These are phyloP conservation scores for Lasioglossum pauxillum DNA, from an alignment of 2,888 invertebrate genomes.

Conservation along the genomic window DNA sequence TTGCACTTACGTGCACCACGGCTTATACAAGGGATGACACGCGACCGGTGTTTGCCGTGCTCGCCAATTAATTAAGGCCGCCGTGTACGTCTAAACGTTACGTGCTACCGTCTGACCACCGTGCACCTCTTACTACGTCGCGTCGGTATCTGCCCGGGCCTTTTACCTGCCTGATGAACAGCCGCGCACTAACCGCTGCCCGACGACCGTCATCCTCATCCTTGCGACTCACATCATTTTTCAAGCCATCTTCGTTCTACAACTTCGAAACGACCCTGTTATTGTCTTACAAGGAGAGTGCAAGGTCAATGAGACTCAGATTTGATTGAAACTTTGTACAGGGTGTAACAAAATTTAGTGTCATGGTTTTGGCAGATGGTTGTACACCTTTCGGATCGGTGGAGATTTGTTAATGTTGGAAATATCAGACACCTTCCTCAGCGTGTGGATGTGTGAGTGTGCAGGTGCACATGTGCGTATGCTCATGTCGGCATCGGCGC, in stretches of 20 bases:
- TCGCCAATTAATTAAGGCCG: slow-evolving; percentile 61
- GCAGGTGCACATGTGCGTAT: too few species aligned
- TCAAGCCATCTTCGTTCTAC: not conserved
- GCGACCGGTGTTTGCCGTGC: slow-evolving; percentile 60
- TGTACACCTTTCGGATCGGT: too few species aligned
- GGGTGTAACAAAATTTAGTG: too few species aligned
- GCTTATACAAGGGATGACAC: slow-evolving; percentile 60
- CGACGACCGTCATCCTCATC: not conserved
- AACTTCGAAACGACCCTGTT: not conserved
- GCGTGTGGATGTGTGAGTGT: too few species aligned
- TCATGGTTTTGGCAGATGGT: too few species aligned
- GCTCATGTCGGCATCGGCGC: too few species aligned
- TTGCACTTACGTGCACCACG: slow-evolving; percentile 62
- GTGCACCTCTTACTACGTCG: slow-evolving; percentile 17
- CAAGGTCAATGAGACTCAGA: too few species aligned
- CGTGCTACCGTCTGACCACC: slow-evolving; percentile 27
- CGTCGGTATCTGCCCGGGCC: slow-evolving; percentile 32
- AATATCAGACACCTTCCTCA: too few species aligned
- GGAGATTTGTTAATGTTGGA: too few species aligned
- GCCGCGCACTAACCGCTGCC: slow-evolving; percentile 2
- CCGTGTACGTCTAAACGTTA: slow-evolving; percentile 47
- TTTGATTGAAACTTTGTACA: too few species aligned
- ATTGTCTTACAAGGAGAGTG: too few species aligned
- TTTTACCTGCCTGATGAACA: slow-evolving; percentile 36
- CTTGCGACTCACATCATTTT: not conserved